Evolutionary conservation across 2,888 invertebrate genomes (phyloP), one percentile per base, ranked within the genome.

Genomic region (Cactoblastis cactorum): DNA sequence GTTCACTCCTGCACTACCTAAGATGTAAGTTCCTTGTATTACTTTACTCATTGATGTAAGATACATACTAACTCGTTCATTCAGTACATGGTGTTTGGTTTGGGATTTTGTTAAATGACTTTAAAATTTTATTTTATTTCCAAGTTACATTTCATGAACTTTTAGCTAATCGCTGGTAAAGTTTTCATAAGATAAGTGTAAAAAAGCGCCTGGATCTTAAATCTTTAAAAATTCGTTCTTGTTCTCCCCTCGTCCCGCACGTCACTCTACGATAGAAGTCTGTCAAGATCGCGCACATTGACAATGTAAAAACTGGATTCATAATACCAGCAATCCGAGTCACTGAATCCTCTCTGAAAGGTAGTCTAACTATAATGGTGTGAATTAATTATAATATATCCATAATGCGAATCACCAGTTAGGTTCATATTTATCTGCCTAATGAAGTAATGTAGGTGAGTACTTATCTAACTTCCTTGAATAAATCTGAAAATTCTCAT

Each of bases 211-310:
- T 28, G 28, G 5, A 9, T 28, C 9, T 28, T 28, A 28, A 28
- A 37, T 9, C 11, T 43, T 14, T 19, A 18, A 1, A 5, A 15
- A 34, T 9, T 19, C 1, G 33, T 19, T 8, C 41, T 11, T 19
- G 1, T 33, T 11, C 11, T 39, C 22, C n/a, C 12, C 45, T 58
- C 47, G 52, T 54, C 56, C 58, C 63, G 67, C 68, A 68, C 67
- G 65, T 65, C 66, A 70, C 57, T 63, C 59, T 62, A 63, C 59
- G 59, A 54, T 51, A 61, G 59, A 65, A 68, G 68, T 62, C 66
- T 67, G 72, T 70, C 72, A 70, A 71, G 65, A 73, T 64, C 71
- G 65, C 61, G 61, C 63, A 67, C 61, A 62, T 63, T 65, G 58
- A 58, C 56, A 52, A 55, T 53, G 54, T 55, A 51, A 55, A 45